These are phyloP conservation scores for Stenoptilia bipunctidactyla DNA, from an alignment of 2,888 invertebrate species.

Conservation along the genomic window DNA sequence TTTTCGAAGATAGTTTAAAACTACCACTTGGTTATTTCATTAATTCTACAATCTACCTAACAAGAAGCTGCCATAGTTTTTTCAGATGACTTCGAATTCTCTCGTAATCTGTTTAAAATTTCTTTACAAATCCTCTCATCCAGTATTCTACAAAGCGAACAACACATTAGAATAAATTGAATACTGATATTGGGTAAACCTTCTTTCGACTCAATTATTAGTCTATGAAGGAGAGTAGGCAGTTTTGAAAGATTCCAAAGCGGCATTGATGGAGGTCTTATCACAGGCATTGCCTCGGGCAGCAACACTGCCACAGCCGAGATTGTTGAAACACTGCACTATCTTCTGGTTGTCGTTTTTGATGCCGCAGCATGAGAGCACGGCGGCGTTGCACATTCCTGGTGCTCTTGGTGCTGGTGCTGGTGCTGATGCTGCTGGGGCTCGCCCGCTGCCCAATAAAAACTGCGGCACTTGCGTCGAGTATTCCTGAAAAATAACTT, in stretches of 20 bases:
- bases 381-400: slow-evolving; percentile 35
- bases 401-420: slow-evolving; percentile 14
- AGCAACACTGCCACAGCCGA: slow-evolving; percentile 28
- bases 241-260: slow-evolving; percentile 29
- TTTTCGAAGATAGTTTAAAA: too few relatives aligned
- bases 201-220: not conserved
- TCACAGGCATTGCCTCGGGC: slow-evolving; percentile 27
- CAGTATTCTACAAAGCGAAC: too few relatives aligned
- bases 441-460: too few relatives aligned
- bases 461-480: not conserved
- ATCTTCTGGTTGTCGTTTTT: slow-evolving; percentile 16
- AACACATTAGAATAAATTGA: not conserved
- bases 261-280: slow-evolving; percentile 22
- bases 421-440: not conserved
- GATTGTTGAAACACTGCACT: slow-evolving; percentile 30
- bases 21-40: too few relatives aligned
- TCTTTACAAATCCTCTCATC: too few relatives aligned
- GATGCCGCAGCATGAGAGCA: slow-evolving; percentile 38
- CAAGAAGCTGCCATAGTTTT: too few relatives aligned
- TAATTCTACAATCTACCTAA: too few relatives aligned
- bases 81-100: too few relatives aligned
- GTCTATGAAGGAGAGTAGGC: slow-evolving; percentile 27
- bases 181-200: slow-evolving; percentile 6
- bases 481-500: not conserved
- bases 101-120: too few relatives aligned